phyloP scores from a whole-genome alignment of 1,140 invertebrate species.

The Heliconius eleuchia region DNA sequence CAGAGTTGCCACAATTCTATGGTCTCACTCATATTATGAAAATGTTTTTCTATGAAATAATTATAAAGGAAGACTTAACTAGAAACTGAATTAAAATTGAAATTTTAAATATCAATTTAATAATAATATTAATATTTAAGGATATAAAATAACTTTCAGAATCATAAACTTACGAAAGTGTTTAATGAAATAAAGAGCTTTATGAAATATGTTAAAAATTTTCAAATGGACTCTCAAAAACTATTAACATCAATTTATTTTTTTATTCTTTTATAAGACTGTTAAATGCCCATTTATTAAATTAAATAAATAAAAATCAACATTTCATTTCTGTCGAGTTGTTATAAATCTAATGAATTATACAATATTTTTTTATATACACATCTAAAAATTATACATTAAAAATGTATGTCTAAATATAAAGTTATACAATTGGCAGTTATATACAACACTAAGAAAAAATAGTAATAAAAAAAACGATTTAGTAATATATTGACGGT shows the following conservation, averaged over 20 bases:
- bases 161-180: neutral
- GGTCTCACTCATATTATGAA: no score
- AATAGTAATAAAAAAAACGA: neutral
- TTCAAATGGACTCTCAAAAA: no score
- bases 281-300: neutral
- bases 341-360: neutral
- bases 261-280: no score
- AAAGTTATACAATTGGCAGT: constrained; percentile 11
- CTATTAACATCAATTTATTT: no score
- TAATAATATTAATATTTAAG: no score
- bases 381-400: constrained; percentile 7
- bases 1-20: no score
- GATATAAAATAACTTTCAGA: neutral
- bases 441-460: constrained; percentile 8
- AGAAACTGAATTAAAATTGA: no score
- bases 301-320: neutral
- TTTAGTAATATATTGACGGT: neutral
- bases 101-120: no score
- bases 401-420: neutral
- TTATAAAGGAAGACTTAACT: no score
- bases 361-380: neutral
- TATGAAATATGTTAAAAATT: no score
- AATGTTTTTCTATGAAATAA: no score
- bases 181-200: no score
- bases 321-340: neutral